Conservation (phyloP, 2,797 vertebrate genomes). For the Sphenodon punctatus region DNA sequence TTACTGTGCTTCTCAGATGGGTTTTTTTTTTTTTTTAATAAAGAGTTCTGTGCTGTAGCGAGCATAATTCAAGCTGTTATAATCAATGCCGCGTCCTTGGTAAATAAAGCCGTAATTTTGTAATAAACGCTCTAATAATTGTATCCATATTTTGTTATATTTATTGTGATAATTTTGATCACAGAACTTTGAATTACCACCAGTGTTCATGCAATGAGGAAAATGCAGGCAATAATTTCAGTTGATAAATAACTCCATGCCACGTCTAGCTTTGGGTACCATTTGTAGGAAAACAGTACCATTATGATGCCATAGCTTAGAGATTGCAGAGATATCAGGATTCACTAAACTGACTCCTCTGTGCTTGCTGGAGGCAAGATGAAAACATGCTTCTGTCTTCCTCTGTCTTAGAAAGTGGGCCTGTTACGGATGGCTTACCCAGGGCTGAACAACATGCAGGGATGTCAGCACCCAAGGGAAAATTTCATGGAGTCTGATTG, state of each 20-base stretch:
- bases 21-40: no score
- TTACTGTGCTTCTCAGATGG: slow-evolving; percentile 36
- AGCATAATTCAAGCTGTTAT: slow-evolving; percentile 43
- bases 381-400: accelerated
- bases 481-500: neutral
- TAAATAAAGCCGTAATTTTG: slow-evolving; percentile 37
- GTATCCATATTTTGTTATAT: slow-evolving; percentile 20
- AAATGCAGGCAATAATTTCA: slow-evolving; percentile 22
- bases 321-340: neutral
- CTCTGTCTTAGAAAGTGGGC: neutral
- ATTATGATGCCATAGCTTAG: neutral
- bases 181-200: slow-evolving; percentile 35
- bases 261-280: neutral
- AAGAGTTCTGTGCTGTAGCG: slow-evolving; percentile 2
- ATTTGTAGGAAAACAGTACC: neutral
- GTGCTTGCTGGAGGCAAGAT: neutral
- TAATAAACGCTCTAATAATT: slow-evolving; percentile 25
- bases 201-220: neutral
- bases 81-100: slow-evolving; percentile 41
- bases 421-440: neutral
- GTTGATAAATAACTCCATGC: neutral
- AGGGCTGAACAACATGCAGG: neutral
- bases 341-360: neutral
- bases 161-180: slow-evolving; percentile 41
- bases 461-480: neutral